Evolutionary conservation across 2,113 vertebrate genomes (phyloP).

Genomic region (Entelurus aequoreus): DNA sequence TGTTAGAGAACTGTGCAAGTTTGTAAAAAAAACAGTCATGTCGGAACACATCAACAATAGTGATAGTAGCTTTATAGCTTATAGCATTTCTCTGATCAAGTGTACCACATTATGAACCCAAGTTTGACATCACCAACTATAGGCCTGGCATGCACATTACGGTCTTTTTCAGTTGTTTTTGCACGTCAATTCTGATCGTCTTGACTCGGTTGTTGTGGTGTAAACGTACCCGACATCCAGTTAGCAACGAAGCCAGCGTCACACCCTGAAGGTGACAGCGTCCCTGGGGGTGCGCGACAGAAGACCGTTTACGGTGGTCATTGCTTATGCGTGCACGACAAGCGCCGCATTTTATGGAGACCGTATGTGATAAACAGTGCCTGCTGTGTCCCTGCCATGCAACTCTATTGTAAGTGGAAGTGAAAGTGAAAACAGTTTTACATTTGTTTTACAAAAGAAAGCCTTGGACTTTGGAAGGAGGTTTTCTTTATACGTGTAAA

Average conservation of each 20-base stretch:
- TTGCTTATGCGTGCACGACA: background rate
- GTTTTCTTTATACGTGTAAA: constrained; percentile 15
- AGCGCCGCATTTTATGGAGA: background rate
- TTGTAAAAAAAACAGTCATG: too few relatives aligned
- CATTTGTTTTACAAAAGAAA: background rate
- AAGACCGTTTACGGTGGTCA: background rate
- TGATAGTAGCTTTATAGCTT: too few relatives aligned
- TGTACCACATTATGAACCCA: too few relatives aligned
- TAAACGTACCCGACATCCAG: constrained; percentile 6
- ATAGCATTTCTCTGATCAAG: too few relatives aligned
- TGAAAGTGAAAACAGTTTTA: background rate
- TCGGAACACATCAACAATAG: too few relatives aligned
- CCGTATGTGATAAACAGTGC: background rate
- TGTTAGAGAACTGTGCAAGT: too few relatives aligned
- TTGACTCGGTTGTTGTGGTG: background rate
- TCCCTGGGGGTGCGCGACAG: background rate
- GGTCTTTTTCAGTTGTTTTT: too few relatives aligned
- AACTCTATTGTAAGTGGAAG: background rate
- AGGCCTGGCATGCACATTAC: too few relatives aligned
- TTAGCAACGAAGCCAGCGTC: constrained; percentile 24
- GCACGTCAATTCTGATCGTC: too few relatives aligned
- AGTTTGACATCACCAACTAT: too few relatives aligned
- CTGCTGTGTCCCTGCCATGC: background rate
- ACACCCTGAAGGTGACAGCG: constrained; percentile 10
- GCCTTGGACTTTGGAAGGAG: constrained; percentile 32